Percentiles rank a stretch among this genome's conserved stretches.
Conservation (phyloP, 2,888 invertebrate species). For the Brassicogethes aeneus region DNA sequence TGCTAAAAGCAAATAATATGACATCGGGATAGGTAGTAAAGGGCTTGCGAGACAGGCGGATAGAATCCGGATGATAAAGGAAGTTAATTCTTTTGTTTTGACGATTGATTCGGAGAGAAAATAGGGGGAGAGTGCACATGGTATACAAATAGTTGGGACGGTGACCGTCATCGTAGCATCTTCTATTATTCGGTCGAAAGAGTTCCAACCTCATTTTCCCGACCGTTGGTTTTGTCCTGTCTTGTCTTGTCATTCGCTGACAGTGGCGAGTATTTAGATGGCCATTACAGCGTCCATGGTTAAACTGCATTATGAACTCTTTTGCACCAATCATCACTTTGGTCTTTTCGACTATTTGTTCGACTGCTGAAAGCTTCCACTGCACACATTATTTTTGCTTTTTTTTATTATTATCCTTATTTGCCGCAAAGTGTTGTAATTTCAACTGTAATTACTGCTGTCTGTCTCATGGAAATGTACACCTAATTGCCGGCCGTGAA, state of each 20-base stretch:
- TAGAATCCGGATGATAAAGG: slow-evolving; percentile 8
- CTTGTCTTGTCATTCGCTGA: slow-evolving; percentile 27
- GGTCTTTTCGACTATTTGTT: too few relatives aligned
- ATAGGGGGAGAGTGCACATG: slow-evolving; percentile 25
- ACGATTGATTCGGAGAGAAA: slow-evolving; percentile 21
- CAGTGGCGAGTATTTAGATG: slow-evolving; percentile 26
- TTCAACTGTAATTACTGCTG: not conserved
- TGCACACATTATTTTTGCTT: too few relatives aligned
- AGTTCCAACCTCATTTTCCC: slow-evolving; percentile 49
- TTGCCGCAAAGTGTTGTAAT: slow-evolving; percentile 1
- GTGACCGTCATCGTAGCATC: slow-evolving; percentile 31
- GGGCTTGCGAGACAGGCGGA: not conserved
- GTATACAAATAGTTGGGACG: slow-evolving; percentile 23
- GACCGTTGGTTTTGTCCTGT: slow-evolving; percentile 45
- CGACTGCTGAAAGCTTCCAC: too few relatives aligned
- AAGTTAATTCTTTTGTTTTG: slow-evolving; percentile 24
- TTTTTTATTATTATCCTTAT: slow-evolving; percentile 1
- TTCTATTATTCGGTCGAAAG: slow-evolving; percentile 44
- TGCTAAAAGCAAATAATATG: not conserved
- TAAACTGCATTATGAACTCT: slow-evolving; percentile 28
- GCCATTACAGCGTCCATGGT: slow-evolving; percentile 24
- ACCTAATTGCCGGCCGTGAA: not conserved
- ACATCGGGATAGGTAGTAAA: not conserved
- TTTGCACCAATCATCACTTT: slow-evolving; percentile 17
- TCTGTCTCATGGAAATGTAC: slow-evolving; percentile 1